Evolutionary conservation across 2,888 invertebrate genomes (phyloP).

Genomic region (Drosophila atroscutellata): DNA sequence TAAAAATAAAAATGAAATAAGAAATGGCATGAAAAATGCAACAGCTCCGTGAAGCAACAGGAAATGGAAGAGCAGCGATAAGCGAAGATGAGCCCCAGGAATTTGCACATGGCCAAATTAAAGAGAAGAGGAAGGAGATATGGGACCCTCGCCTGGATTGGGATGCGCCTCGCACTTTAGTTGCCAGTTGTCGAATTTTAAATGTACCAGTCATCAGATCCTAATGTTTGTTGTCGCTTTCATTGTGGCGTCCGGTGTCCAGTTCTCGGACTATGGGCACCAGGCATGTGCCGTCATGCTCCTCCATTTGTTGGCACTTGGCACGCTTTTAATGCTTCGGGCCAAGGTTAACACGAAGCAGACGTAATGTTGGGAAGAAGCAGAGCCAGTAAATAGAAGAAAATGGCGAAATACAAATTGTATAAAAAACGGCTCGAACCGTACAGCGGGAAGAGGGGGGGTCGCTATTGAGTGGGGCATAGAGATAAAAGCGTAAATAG

Average conservation of each 20-base stretch:
- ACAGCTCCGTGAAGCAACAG: conserved; percentile 70
- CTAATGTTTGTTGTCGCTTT: conserved; percentile 13
- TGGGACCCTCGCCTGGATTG: conserved; percentile 24
- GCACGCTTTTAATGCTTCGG: conserved; percentile 75
- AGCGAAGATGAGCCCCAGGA: conserved; percentile 39
- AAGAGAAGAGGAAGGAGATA: neutral
- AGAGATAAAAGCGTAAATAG: conserved; percentile 79
- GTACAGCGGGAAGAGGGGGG: neutral
- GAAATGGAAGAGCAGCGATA: conserved; percentile 39
- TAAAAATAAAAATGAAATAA: conserved; percentile 73
- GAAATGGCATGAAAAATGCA: conserved; percentile 77
- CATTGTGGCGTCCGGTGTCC: conserved; percentile 26
- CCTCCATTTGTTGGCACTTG: conserved; percentile 59
- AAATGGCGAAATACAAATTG: conserved; percentile 74
- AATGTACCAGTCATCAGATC: conserved; percentile 48
- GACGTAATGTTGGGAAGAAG: conserved; percentile 48
- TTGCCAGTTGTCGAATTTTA: conserved; percentile 67
- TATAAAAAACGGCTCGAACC: conserved; percentile 57
- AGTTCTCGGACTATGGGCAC: conserved; percentile 20
- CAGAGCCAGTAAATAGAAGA: conserved; percentile 56
- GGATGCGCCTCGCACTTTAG: conserved; percentile 35
- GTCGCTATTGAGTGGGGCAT: conserved; percentile 51
- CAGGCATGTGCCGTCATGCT: conserved; percentile 16
- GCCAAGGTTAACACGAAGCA: conserved; percentile 70
- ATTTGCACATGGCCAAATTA: conserved; percentile 40